Evolutionary conservation across 1,140 invertebrate species (phyloP).

Genomic region (Amphibalanus amphitrite): DNA sequence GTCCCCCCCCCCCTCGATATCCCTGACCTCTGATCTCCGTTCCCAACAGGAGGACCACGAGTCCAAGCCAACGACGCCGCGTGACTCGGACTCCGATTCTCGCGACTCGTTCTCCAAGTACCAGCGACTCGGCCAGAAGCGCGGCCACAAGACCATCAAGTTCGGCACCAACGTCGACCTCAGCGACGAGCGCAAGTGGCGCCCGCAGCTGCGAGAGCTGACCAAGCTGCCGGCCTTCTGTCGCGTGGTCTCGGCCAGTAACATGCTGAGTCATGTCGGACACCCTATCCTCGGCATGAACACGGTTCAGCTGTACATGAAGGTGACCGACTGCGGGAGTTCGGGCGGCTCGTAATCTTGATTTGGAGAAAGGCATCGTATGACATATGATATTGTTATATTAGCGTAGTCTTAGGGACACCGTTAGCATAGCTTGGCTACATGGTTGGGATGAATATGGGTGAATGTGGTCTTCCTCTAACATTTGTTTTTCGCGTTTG

Average conservation of each 20-base stretch:
- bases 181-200: constrained; percentile 94
- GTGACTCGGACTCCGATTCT: constrained; percentile 53
- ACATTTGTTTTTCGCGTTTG: no score
- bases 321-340: no score
- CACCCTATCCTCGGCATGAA: constrained; percentile 99
- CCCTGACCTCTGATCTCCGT: constrained; percentile 12
- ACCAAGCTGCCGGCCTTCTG: constrained; percentile 94
- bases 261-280: constrained; percentile 96
- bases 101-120: constrained; percentile 51
- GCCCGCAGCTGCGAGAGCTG: constrained; percentile 77
- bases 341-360: no score
- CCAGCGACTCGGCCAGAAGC: constrained; percentile 21
- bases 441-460: no score
- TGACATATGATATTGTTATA: no score
- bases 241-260: constrained; percentile 84
- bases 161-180: constrained; percentile 99
- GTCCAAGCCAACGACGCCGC: constrained; percentile 42
- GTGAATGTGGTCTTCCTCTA: no score
- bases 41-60: constrained; percentile 61
- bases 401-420: no score
- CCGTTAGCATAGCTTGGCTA: no score
- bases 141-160: constrained; percentile 36
- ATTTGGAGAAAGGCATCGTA: no score
- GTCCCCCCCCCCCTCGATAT: no score
- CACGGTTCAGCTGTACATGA: constrained; percentile 98